Evolutionary conservation across 2,797 vertebrate species (phyloP).

Genomic region (Micrastur ruficollis): DNA sequence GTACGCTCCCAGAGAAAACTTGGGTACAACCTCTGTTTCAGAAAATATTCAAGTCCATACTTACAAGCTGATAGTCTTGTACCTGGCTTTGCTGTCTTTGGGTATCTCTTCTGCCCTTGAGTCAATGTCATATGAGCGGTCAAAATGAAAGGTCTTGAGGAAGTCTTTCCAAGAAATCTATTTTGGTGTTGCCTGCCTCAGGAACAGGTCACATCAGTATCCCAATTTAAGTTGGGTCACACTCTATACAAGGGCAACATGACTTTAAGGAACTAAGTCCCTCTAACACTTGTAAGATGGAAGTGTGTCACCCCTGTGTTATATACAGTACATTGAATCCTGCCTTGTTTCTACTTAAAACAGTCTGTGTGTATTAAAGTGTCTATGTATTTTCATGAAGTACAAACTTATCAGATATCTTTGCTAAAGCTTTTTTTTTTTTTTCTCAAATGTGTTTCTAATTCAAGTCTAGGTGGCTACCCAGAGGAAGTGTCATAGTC

Average conservation of each 20-base stretch:
- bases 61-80: neutral
- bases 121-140: neutral
- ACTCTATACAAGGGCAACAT: neutral
- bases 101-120: neutral
- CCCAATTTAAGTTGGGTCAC: neutral
- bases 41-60: neutral
- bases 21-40: neutral
- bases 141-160: neutral
- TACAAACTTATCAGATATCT: neutral
- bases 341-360: neutral
- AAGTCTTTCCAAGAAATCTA: neutral
- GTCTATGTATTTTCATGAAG: neutral
- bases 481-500: neutral
- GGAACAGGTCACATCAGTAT: neutral
- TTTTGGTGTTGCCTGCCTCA: neutral
- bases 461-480: neutral
- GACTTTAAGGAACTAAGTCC: neutral
- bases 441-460: neutral
- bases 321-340: neutral
- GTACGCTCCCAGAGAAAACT: neutral
- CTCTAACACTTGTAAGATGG: neutral
- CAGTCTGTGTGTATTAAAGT: rapidly evolving
- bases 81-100: neutral
- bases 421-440: neutral
- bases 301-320: neutral